Evolutionary conservation across 2,113 vertebrate genomes (phyloP).

Genomic region (Psittacula cyanocephala): DNA sequence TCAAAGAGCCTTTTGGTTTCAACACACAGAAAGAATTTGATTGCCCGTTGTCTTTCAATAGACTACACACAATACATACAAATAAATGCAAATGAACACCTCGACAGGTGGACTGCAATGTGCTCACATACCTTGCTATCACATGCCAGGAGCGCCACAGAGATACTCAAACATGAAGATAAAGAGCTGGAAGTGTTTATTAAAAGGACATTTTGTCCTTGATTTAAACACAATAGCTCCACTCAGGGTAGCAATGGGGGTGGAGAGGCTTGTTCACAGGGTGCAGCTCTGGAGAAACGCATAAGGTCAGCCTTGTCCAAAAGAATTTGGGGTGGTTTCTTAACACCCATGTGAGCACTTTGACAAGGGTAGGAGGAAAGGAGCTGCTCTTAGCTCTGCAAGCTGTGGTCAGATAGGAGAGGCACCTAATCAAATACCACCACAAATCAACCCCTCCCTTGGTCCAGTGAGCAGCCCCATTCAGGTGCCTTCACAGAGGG

Average conservation of each 20-base stretch:
- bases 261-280: neutral
- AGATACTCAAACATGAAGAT: neutral
- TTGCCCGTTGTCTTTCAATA: neutral
- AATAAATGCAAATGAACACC: neutral
- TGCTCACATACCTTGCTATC: neutral
- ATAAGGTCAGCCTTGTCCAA: neutral
- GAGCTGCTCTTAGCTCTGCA: neutral
- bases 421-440: neutral
- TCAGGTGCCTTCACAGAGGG: neutral
- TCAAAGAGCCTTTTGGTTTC: neutral
- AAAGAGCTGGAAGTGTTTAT: neutral
- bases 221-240: neutral
- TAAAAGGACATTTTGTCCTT: neutral
- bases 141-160: neutral
- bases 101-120: neutral
- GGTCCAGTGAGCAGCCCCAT: neutral
- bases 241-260: conserved; percentile 9
- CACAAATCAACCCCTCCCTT: neutral
- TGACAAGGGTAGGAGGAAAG: neutral
- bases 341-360: neutral
- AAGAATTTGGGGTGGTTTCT: neutral
- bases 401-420: neutral
- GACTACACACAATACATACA: rapidly evolving
- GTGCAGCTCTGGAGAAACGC: neutral
- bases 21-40: neutral